Conservation (phyloP, 2,797 vertebrate genomes). For the Gambelia wislizenii region DNA sequence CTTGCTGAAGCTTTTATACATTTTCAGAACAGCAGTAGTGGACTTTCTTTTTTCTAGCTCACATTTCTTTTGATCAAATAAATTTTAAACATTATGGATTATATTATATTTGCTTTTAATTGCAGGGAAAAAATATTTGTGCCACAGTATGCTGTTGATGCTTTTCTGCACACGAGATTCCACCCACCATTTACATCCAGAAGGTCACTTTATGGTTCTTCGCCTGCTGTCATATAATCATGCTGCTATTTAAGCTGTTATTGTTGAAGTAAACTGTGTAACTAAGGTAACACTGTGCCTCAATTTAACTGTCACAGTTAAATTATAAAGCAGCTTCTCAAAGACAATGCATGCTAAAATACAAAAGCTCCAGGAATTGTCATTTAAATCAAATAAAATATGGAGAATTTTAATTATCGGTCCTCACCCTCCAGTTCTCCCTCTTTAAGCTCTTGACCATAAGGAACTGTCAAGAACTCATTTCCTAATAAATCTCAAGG, state of each 20-base stretch:
- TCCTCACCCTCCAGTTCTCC: constrained; percentile 14
- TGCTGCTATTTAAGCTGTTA: constrained; percentile 56
- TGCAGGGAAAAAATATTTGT: constrained; percentile 39
- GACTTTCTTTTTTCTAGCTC: neutral
- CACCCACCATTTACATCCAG: neutral
- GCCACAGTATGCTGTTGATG: constrained; percentile 39
- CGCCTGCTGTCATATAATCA: constrained; percentile 44
- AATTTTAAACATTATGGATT: constrained; percentile 47
- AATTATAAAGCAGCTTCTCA: constrained; percentile 63
- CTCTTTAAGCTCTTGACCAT: neutral
- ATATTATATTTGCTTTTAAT: constrained; percentile 54
- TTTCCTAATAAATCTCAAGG: constrained; percentile 1
- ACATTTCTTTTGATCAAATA: neutral
- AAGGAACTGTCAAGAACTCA: neutral
- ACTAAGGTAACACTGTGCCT: constrained; percentile 52
- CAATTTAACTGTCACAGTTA: constrained; percentile 63
- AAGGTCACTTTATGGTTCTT: constrained; percentile 34
- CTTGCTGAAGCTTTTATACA: neutral
- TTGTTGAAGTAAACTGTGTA: constrained; percentile 55
- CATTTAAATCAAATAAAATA: constrained; percentile 58
- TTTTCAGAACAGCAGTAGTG: neutral
- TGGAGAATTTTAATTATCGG: constrained; percentile 15
- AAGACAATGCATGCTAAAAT: constrained; percentile 57
- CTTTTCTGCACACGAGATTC: neutral
- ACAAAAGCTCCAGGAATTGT: constrained; percentile 52